Base-by-base conservation (phyloP, 23 tunicate species). In the Ascidia mentula region DNA sequence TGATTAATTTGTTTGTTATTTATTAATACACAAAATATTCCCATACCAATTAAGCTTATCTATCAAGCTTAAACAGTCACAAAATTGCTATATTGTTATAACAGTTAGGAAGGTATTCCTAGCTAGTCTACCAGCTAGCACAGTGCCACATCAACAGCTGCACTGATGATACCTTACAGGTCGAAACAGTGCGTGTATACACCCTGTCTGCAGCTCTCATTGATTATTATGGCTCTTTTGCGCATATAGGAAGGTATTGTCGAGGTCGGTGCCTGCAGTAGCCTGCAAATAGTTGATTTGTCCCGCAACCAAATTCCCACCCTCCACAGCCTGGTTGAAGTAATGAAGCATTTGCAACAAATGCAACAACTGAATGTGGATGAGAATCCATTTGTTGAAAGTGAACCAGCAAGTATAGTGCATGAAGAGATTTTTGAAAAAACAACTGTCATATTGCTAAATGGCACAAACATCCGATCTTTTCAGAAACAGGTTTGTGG, bases 181-280 rank as follows among this genome's bases (percentile, higher is more conserved):
- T n/a, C n/a, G n/a, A n/a, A n/a, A n/a, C n/a, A n/a, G n/a, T n/a
- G n/a, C n/a, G n/a, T n/a, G n/a, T n/a, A n/a, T n/a, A n/a, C n/a
- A n/a, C n/a, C n/a, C n/a, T n/a, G n/a, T n/a, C n/a, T n/a, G n/a
- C n/a, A n/a, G n/a, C n/a, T n/a, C n/a, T n/a, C n/a, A n/a, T n/a
- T n/a, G n/a, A n/a, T n/a, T n/a, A n/a, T n/a, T n/a, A n/a, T n/a
- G n/a, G n/a, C n/a, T n/a, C n/a, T n/a, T n/a, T n/a, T n/a, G n/a
- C n/a, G n/a, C n/a, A n/a, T 53, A 9, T 5, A 74, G 78, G 53
- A 74, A 38, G 38, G 38, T 74, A 17, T 74, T 37, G 78, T 74
- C 18, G 53, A 53, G 18, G n/a, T 74, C 18, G 38, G 78, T 74
- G 46, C 78, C 3, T 74, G 78, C 38, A 35, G 18, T 1, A 74